phyloP scores from a whole-genome alignment of 2,888 invertebrate species.

The Alloscopus bannaensis region DNA sequence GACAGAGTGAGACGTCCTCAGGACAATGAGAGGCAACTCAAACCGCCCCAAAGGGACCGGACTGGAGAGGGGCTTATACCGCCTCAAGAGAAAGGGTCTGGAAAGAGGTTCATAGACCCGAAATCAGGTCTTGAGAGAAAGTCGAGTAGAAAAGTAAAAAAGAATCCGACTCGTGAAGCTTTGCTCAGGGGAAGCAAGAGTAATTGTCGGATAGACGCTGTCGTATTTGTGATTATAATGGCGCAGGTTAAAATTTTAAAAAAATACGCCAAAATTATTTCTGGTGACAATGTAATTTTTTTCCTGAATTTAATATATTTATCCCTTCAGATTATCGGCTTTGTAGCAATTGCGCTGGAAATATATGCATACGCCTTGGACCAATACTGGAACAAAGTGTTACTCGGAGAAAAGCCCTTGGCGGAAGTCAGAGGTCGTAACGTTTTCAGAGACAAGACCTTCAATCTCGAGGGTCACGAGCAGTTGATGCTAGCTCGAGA shows the following conservation, averaged over 20 bases:
- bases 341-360: slow-evolving; percentile 27
- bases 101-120: no score
- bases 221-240: slow-evolving; percentile 33
- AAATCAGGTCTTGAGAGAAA: no score
- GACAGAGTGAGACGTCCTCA: no score
- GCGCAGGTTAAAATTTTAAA: slow-evolving; percentile 10
- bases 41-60: no score
- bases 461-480: slow-evolving; percentile 20
- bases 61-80: no score
- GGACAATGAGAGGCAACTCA: no score
- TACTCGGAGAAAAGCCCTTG: not conserved
- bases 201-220: slow-evolving; percentile 21
- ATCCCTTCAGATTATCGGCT: slow-evolving; percentile 24
- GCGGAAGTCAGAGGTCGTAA: not conserved
- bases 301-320: not conserved
- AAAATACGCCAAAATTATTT: not conserved
- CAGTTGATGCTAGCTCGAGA: slow-evolving; percentile 22
- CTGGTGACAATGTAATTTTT: not conserved
- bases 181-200: not conserved
- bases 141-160: no score
- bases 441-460: slow-evolving; percentile 16
- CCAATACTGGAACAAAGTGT: slow-evolving; percentile 31
- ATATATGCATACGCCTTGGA: slow-evolving; percentile 27
- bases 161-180: no score
- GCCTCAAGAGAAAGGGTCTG: no score